Evolutionary conservation across 2,797 vertebrate species (phyloP), one percentile per base, ranked within the genome.

Genomic region (Sebastes flavidus): DNA sequence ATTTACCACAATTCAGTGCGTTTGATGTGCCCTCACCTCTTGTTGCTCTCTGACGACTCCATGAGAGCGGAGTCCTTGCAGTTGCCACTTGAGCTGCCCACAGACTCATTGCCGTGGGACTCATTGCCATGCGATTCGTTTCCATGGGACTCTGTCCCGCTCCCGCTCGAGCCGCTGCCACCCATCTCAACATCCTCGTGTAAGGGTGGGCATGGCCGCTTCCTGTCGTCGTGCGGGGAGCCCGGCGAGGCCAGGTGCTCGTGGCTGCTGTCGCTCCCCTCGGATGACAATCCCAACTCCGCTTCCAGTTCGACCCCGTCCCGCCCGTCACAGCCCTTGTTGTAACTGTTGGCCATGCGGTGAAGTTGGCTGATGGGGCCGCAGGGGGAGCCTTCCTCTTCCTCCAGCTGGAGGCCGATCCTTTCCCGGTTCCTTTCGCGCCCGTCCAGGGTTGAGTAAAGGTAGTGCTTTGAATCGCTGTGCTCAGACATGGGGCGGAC

Each of bases 121-220:
- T 96, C 96, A 42, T 94, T 96, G 2, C 97, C 95, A 0, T 92
- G 94, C 0, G 95, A 97, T 80, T 97, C 91, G n/a, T 96, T 97
- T 22, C 97, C 95, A 2, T 94, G 96, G 67, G 96, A 95, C 69
- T 97, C 96, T 14, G 94, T 96, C 78, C 96, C 95, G 7, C 96
- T 97, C 0, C 96, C 96, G 2, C 97, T 97, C 0, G 95, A 97
- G 65, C 96, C 95, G 2, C 95, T 95, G 80, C 95, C 96, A 0
- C 94, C 94, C 97, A 97, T 97, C 84, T 98, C 97, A 72, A 97
- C 92, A 4, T 98, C 97, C 79, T 97, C 97, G 8, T 97, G 97
- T 70, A 97, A 89, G 1, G 87, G 77, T 1, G 84, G 80, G 29
- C 88, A 93, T 1, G 83, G 72, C 2, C 92, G 83, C 84, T 93